A percentile compares a stretch with the other conserved stretches of the same genome.
phyloP scores from a whole-genome alignment of 2,888 invertebrate genomes.

The Protula sp. region DNA sequence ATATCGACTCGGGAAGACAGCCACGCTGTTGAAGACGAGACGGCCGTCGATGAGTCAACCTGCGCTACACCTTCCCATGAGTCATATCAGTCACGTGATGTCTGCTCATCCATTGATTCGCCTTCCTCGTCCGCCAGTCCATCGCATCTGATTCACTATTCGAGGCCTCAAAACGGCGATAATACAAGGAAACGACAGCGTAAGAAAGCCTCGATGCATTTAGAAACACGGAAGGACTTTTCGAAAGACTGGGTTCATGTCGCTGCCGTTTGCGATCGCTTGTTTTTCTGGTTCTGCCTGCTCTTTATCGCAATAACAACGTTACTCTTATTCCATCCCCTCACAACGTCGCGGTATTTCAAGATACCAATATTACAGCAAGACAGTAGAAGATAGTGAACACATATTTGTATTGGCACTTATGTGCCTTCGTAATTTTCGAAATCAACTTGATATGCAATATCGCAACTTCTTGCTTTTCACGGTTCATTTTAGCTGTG shows the following conservation, averaged over 20 bases:
- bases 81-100: not conserved
- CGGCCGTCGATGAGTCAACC: not conserved
- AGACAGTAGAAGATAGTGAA: too few relatives aligned
- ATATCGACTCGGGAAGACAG: not conserved
- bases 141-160: not conserved
- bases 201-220: not conserved
- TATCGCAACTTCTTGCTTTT: too few relatives aligned
- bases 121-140: not conserved
- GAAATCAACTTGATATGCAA: too few relatives aligned
- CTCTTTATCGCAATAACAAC: slow-evolving; percentile 26
- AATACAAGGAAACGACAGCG: too few relatives aligned
- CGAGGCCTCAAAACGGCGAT: too few relatives aligned
- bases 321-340: slow-evolving; percentile 26
- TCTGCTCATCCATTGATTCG: not conserved
- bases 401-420: too few relatives aligned
- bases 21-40: not conserved
- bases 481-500: too few relatives aligned
- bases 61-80: not conserved
- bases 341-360: slow-evolving; percentile 12
- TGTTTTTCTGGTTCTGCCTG: slow-evolving; percentile 30
- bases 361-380: slow-evolving; percentile 3
- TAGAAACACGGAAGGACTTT: slow-evolving; percentile 18
- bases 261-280: slow-evolving; percentile 27
- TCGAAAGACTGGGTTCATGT: slow-evolving; percentile 26
- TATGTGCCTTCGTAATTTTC: too few relatives aligned